A percentile compares a stretch with the other conserved stretches of the same genome.
Evolutionary conservation across 30 jellyfish, hydroid and myxozoan species (phyloP).

Genomic region (Cassiopea xamachana): DNA sequence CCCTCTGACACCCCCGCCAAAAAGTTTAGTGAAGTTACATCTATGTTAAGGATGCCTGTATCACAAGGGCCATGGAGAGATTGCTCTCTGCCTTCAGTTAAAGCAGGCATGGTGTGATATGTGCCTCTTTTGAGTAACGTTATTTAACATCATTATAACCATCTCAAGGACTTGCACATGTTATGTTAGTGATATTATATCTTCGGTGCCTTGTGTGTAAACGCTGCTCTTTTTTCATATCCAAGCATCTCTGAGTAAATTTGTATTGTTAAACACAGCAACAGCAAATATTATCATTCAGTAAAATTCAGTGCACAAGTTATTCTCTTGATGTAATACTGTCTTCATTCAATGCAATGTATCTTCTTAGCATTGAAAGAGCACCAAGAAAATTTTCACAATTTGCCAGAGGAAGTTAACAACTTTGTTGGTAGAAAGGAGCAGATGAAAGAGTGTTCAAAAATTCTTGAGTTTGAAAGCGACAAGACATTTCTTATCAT

Average conservation of each 20-base stretch:
- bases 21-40: background rate
- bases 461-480: background rate
- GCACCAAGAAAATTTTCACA: slow-evolving; percentile 11
- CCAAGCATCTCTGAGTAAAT: background rate
- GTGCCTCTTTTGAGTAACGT: too few relatives aligned
- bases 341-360: background rate
- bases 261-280: background rate
- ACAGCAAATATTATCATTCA: background rate
- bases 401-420: background rate
- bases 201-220: background rate
- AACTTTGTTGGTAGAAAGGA: slow-evolving; percentile 11
- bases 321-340: background rate
- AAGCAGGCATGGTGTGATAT: too few relatives aligned
- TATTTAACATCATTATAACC: too few relatives aligned
- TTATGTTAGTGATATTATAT: too few relatives aligned
- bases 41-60: too few relatives aligned
- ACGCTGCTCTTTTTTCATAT: background rate
- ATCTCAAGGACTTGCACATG: too few relatives aligned
- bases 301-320: background rate
- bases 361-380: slow-evolving; percentile 12
- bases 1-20: background rate
- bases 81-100: too few relatives aligned
- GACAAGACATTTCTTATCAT: slow-evolving; percentile 6
- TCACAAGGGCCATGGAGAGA: too few relatives aligned
- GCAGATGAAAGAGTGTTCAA: background rate